These are phyloP conservation scores for Oreochromis grahami DNA, from an alignment of 2,797 vertebrate species.

Conservation along the genomic window DNA sequence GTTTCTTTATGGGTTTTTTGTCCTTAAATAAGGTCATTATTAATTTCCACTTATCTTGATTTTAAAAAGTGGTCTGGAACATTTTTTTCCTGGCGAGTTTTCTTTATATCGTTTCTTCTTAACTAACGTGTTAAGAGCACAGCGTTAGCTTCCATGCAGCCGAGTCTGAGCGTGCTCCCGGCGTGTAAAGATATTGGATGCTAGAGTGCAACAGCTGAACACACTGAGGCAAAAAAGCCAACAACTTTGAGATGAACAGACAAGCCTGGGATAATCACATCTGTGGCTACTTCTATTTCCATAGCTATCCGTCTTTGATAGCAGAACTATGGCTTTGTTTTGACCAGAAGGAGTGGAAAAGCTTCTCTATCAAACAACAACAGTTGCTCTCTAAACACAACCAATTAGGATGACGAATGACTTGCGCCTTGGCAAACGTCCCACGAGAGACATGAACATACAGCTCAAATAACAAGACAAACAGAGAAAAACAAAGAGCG, in stretches of 20 bases:
- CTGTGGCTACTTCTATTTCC: conserved; percentile 50
- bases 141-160: too few relatives aligned
- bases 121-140: conserved; percentile 29
- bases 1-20: conserved; percentile 3
- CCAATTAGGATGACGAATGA: conserved; percentile 79
- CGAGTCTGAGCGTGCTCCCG: background rate
- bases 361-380: conserved; percentile 60
- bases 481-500: conserved; percentile 65
- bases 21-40: background rate
- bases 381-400: conserved; percentile 70
- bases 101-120: background rate
- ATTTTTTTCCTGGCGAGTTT: background rate
- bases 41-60: background rate
- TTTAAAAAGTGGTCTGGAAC: background rate
- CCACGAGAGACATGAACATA: conserved; percentile 61
- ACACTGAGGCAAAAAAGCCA: background rate
- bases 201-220: conserved; percentile 30
- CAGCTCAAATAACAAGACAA: conserved; percentile 66
- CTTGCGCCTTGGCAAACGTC: conserved; percentile 49
- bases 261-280: conserved; percentile 52
- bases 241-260: conserved; percentile 26
- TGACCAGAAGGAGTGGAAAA: conserved; percentile 60
- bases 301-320: conserved; percentile 53
- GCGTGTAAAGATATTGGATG: conserved; percentile 17
- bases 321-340: conserved; percentile 47